Evolutionary conservation across 2,888 invertebrate species (phyloP).

Genomic region (Sminthurides aquaticus): DNA sequence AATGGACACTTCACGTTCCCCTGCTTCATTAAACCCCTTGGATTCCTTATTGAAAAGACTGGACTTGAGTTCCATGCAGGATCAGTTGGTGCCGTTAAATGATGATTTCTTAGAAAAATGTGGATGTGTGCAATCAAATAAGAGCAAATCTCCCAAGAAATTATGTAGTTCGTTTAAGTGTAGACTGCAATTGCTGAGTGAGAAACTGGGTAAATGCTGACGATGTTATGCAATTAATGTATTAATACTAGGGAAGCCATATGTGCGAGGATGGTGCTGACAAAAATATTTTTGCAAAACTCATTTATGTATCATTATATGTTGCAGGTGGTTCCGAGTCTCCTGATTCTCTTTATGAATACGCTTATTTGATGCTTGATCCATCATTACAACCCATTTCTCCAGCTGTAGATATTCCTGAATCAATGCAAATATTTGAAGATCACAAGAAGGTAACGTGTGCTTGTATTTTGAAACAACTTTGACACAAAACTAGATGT

Average conservation of each 20-base stretch:
- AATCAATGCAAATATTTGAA: constrained; percentile 77
- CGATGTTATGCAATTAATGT: too few relatives aligned
- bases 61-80: neutral
- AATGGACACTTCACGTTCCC: neutral
- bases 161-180: neutral
- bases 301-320: too few relatives aligned
- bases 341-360: constrained; percentile 53
- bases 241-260: too few relatives aligned
- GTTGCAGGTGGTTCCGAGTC: constrained; percentile 16
- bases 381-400: constrained; percentile 74
- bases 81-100: neutral
- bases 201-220: neutral
- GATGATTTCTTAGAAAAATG: neutral
- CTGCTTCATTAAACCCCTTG: neutral
- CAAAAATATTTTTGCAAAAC: too few relatives aligned
- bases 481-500: too few relatives aligned
- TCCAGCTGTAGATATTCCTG: constrained; percentile 65
- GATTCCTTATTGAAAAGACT: neutral
- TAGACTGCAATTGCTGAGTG: neutral
- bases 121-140: neutral
- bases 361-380: constrained; percentile 69
- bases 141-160: neutral
- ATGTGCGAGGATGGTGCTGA: too few relatives aligned
- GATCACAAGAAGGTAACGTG: constrained; percentile 61
- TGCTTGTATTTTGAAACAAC: constrained; percentile 6